A percentile compares a stretch with the other conserved stretches of the same genome.
Conservation (phyloP, 2,113 vertebrate genomes). For the Vidua chalybeata region DNA sequence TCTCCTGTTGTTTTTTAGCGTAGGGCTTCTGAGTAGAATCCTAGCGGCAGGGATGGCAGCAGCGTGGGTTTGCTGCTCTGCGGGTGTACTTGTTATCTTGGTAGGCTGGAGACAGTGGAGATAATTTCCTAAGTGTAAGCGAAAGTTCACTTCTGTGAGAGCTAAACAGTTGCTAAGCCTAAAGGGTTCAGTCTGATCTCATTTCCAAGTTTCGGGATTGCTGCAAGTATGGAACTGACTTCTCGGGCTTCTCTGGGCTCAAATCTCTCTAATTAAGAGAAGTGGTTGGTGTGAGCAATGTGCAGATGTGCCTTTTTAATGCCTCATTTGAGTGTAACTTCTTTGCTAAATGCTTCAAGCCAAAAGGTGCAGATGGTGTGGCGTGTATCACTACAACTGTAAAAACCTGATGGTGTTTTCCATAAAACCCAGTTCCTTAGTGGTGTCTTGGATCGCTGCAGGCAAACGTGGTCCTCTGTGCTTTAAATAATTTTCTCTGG, state of each 20-base stretch:
- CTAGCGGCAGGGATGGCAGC: background rate
- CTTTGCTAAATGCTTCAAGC: background rate
- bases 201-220: background rate
- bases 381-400: accelerated
- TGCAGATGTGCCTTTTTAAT: background rate
- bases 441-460: background rate
- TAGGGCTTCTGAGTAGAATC: background rate
- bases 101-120: background rate
- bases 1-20: accelerated
- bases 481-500: background rate
- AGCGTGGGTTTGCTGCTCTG: background rate
- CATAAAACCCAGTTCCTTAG: background rate
- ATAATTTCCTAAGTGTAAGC: background rate
- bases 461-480: background rate
- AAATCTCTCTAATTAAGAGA: background rate
- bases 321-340: background rate
- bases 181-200: background rate
- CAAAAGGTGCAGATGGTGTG: background rate
- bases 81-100: background rate
- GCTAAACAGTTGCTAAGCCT: background rate
- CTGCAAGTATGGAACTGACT: background rate
- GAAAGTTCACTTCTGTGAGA: background rate
- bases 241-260: background rate
- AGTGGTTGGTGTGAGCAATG: background rate
- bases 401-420: background rate